Conservation (phyloP, 2,888 invertebrate species). For the Xanthorhoe spadicearia region DNA sequence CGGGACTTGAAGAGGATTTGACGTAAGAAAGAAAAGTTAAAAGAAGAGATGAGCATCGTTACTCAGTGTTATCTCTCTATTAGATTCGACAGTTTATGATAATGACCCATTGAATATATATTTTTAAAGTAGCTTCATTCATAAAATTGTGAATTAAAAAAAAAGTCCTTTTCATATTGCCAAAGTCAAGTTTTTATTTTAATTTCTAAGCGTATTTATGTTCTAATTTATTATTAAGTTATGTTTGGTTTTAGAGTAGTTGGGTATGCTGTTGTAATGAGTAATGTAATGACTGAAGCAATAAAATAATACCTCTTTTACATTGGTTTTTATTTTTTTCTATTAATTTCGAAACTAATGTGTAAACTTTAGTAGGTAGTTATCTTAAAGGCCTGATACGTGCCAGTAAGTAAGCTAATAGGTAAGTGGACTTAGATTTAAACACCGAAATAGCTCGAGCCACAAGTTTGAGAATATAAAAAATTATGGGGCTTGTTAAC, state of each 20-base stretch:
- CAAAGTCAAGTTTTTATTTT: conserved; percentile 29
- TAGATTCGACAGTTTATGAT: background rate
- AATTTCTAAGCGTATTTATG: conserved; percentile 27
- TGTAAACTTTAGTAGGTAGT: no score
- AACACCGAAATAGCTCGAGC: no score
- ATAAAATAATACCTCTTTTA: conserved; percentile 19
- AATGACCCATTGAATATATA: background rate
- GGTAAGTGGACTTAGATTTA: no score
- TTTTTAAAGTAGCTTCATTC: background rate
- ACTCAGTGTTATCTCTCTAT: background rate
- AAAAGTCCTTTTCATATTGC: conserved; percentile 23
- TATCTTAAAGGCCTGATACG: no score
- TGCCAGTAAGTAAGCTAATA: no score
- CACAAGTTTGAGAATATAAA: no score
- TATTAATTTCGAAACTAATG: no score
- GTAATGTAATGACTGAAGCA: conserved; percentile 21
- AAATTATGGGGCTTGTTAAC: background rate
- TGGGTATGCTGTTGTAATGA: conserved; percentile 9
- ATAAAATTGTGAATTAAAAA: conserved; percentile 10
- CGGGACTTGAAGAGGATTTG: background rate
- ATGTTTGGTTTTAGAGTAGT: conserved; percentile 5
- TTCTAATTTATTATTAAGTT: conserved; percentile 30
- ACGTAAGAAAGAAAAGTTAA: background rate
- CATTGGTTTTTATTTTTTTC: background rate
- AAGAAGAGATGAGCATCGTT: background rate